phyloP scores from a whole-genome alignment of 2,888 invertebrate species.

The Dryocosmus kuriphilus region DNA sequence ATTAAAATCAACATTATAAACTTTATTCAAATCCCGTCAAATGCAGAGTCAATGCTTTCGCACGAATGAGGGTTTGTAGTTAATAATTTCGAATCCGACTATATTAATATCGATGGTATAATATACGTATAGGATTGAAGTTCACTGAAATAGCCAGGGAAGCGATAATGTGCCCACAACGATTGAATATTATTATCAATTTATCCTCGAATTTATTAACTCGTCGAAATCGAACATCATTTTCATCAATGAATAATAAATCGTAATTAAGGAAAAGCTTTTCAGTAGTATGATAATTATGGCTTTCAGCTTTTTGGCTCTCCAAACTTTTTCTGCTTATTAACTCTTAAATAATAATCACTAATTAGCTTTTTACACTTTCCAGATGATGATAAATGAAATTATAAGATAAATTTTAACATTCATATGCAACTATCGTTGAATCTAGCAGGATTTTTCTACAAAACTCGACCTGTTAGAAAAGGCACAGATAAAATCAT shows the following conservation, averaged over 20 bases:
- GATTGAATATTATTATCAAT: not conserved
- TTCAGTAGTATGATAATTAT: no score
- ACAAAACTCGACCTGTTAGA: not conserved
- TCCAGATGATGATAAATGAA: no score
- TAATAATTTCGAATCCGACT: slow-evolving; percentile 1
- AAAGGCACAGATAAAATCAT: not conserved
- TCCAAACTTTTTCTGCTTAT: not conserved
- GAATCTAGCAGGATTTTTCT: not conserved
- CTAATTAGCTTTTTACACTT: not conserved
- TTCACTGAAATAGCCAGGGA: not conserved
- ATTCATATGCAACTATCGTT: not conserved
- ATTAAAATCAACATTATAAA: not conserved
- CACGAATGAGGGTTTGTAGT: not conserved
- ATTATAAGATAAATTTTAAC: no score
- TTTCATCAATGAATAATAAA: not conserved
- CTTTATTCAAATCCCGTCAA: not conserved
- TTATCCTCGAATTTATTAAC: no score
- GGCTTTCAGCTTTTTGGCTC: no score
- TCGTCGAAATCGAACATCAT: not conserved
- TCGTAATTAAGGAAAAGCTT: not conserved
- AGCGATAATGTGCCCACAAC: not conserved
- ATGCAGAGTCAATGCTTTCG: not conserved
- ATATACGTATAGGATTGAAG: no score
- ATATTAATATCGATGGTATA: no score
- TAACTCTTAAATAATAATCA: not conserved